These are phyloP conservation scores for Drosophila atripex DNA, from an alignment of 2,888 invertebrate genomes.

Conservation along the genomic window DNA sequence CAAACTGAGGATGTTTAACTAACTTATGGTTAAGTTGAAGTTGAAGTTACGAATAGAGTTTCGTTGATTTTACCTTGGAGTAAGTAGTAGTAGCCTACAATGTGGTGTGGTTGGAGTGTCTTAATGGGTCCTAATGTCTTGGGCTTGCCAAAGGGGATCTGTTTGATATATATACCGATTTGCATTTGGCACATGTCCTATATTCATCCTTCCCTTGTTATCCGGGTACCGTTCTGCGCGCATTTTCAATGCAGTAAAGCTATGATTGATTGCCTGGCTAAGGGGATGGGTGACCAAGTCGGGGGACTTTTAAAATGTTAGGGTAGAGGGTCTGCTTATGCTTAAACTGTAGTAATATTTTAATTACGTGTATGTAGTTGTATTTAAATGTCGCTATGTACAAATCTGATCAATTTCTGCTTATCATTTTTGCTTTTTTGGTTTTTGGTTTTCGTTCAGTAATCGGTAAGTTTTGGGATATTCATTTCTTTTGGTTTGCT, in stretches of 20 bases:
- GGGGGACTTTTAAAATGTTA: constrained; percentile 6
- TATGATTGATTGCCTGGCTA: constrained; percentile 49
- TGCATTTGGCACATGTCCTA: constrained; percentile 76
- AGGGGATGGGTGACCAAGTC: constrained; percentile 17
- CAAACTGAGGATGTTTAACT: constrained; percentile 82
- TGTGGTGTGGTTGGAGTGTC: constrained; percentile 27
- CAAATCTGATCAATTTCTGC: constrained; percentile 69
- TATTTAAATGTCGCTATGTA: constrained; percentile 62
- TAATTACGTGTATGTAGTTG: constrained; percentile 74
- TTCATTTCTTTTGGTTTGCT: constrained; percentile 42
- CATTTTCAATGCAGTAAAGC: constrained; percentile 72
- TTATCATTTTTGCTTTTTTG: constrained; percentile 38
- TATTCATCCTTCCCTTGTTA: constrained; percentile 6
- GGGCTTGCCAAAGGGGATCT: constrained; percentile 35
- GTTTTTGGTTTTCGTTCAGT: constrained; percentile 51
- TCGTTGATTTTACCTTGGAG: constrained; percentile 38
- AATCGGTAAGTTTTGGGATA: constrained; percentile 60
- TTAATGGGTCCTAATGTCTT: constrained; percentile 22
- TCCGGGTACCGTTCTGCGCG: constrained; percentile 63
- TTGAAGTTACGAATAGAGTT: constrained; percentile 50
- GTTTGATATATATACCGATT: constrained; percentile 50
- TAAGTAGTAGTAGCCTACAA: constrained; percentile 35
- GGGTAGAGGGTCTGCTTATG: constrained; percentile 60
- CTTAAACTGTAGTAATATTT: constrained; percentile 77
- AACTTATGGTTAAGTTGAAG: constrained; percentile 62